These are phyloP conservation scores for Adineta ricciae DNA, from an alignment of 2,888 invertebrate species.

Conservation along the genomic window DNA sequence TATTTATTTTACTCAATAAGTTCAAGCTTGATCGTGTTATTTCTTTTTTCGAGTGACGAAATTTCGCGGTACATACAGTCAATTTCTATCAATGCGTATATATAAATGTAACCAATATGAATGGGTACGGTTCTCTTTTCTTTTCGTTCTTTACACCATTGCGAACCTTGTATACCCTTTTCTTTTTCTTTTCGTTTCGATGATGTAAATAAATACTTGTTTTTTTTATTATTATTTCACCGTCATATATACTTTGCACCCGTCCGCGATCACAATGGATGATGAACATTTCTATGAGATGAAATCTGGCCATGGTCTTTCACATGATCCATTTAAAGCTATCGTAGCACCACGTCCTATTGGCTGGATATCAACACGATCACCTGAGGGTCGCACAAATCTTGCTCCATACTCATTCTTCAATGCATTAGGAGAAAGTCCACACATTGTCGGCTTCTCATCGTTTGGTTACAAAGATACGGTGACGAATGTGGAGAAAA, in stretches of 20 bases:
- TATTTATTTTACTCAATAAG: too few species aligned
- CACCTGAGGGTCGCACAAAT: not conserved
- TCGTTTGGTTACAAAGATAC: not conserved
- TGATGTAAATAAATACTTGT: too few species aligned
- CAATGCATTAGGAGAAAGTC: not conserved
- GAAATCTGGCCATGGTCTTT: not conserved
- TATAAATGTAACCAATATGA: not conserved
- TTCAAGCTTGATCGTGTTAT: too few species aligned
- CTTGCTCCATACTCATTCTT: not conserved
- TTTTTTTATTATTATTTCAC: too few species aligned
- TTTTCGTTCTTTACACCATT: not conserved
- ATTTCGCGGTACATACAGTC: not conserved
- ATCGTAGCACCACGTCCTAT: not conserved
- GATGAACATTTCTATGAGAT: not conserved
- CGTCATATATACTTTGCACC: not conserved
- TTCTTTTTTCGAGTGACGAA: too few species aligned
- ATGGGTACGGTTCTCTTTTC: not conserved
- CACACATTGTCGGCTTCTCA: not conserved
- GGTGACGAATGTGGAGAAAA: not conserved
- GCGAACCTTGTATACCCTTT: not conserved
- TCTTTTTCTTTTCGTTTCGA: not conserved
- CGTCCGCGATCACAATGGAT: not conserved
- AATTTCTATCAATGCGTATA: not conserved
- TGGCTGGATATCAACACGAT: not conserved
- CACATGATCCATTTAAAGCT: not conserved